Base-by-base conservation (phyloP, 2,888 invertebrate species). In the Synergus umbraculus region DNA sequence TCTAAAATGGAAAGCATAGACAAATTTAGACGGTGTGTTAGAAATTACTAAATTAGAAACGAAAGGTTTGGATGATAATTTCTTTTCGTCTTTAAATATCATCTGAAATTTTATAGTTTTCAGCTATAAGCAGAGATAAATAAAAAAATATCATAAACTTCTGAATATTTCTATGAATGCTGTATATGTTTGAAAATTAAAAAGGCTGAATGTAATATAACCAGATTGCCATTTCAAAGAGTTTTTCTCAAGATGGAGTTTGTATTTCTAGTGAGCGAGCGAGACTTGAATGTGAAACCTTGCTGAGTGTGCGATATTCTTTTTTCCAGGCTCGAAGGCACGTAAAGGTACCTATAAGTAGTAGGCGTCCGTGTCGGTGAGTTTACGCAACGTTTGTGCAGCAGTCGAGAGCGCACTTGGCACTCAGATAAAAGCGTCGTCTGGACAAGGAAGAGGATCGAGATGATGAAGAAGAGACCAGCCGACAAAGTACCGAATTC, bases 341-440 rank as follows among this genome's bases (percentile, higher is more conserved):
- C 29, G 22, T 29, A 29, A 13, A 46, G 46, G 13, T 46, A 46
- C 46, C 37, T 37, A 37, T 37, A 37, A 37, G 37, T 37, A 5
- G 5, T 37, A 37, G 37, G 37, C 37, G 64, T 64, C 64, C 5
- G 37, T 5, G 64, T 64, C 41, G 29, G 9, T 41, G 43, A 65
- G 66, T 66, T 66, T 66, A 66, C 66, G 66, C 66, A 66, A 44
- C 43, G 44, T 44, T 44, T 49, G 67, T 69, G 7, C 22, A 69
- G 44, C 66, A n/a, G 18, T 44, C 18, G 18, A 66, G 66, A 66
- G 66, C 43, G 66, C 66, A 66, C 66, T 66, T 66, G 66, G 66
- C 66, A 66, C 66, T 66, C 43, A 22, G 44, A 18, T 66, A 66
- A 66, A 44, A 66, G 66, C 66, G 18, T 18, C 44, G 44, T 66